These are phyloP conservation scores for Myrmophylax atrothorax DNA, from an alignment of 2,113 vertebrate genomes.

Conservation along the genomic window DNA sequence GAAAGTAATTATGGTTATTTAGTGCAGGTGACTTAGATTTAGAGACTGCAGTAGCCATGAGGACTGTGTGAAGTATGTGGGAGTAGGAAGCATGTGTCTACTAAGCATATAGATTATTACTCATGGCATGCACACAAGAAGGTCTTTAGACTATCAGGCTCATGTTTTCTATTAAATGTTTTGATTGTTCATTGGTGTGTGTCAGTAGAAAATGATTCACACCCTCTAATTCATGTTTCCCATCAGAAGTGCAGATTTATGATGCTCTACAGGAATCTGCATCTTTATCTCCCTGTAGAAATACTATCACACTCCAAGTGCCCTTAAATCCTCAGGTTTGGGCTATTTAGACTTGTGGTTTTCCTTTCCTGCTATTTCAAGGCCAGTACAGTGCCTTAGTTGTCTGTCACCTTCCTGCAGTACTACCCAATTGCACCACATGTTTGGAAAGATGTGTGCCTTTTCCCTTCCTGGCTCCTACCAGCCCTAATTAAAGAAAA, in stretches of 20 bases:
- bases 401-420: not conserved
- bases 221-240: not conserved
- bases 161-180: not conserved
- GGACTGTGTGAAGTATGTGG: not conserved
- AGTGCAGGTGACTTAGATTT: not conserved
- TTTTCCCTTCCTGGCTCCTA: not conserved
- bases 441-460: not conserved
- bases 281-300: not conserved
- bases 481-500: too few species aligned
- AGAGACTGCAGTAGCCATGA: not conserved
- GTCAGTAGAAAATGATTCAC: not conserved
- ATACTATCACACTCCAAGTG: not conserved
- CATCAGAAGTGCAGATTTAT: not conserved
- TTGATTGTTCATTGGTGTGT: not conserved
- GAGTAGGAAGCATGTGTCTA: not conserved
- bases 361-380: not conserved
- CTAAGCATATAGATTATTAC: not conserved
- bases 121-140: not conserved
- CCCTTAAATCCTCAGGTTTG: not conserved
- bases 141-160: not conserved
- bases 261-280: not conserved
- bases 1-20: conserved; percentile 1
- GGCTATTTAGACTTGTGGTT: not conserved
- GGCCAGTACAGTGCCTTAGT: not conserved
- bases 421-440: rapidly evolving